phyloP scores from a whole-genome alignment of 2,888 invertebrate genomes.

The Chydorus sphaericus region DNA sequence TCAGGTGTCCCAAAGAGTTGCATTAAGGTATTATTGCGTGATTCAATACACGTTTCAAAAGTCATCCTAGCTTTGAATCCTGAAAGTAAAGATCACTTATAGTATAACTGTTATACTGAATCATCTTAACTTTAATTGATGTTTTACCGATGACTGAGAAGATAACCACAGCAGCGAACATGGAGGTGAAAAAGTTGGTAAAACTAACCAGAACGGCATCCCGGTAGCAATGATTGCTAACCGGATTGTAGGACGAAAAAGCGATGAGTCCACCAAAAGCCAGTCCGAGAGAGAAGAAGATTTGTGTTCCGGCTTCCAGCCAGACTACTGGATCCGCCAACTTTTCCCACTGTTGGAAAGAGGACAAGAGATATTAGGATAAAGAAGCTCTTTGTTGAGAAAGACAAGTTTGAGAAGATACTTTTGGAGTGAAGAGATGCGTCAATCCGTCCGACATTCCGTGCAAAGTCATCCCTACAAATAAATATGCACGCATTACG shows the following conservation, averaged over 20 bases:
- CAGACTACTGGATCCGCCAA: slow-evolving; percentile 87
- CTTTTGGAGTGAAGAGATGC: slow-evolving; percentile 79
- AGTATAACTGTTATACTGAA: not conserved
- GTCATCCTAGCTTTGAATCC: slow-evolving; percentile 76
- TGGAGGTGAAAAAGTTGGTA: slow-evolving; percentile 85
- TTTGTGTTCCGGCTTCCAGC: slow-evolving; percentile 94
- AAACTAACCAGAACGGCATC: slow-evolving; percentile 85
- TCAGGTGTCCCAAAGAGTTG: slow-evolving; percentile 18
- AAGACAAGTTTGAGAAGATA: no score
- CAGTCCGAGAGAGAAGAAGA: slow-evolving; percentile 88
- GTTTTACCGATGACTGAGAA: slow-evolving; percentile 75
- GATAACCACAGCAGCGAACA: slow-evolving; percentile 92
- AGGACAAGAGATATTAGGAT: no score
- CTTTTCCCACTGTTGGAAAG: slow-evolving; percentile 71
- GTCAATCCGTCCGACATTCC: slow-evolving; percentile 74
- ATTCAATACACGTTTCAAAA: slow-evolving; percentile 55
- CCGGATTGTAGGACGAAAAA: slow-evolving; percentile 91
- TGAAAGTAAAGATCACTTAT: slow-evolving; percentile 20
- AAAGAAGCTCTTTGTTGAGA: no score
- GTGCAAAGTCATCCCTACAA: slow-evolving; percentile 50
- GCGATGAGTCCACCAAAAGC: slow-evolving; percentile 94
- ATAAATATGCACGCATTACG: no score
- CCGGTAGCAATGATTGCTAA: slow-evolving; percentile 88
- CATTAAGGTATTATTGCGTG: slow-evolving; percentile 42
- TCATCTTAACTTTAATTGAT: no score